Percentiles rank a stretch among this genome's conserved stretches.
phyloP scores from a whole-genome alignment of 2,113 vertebrate genomes.

The Mola mola region DNA sequence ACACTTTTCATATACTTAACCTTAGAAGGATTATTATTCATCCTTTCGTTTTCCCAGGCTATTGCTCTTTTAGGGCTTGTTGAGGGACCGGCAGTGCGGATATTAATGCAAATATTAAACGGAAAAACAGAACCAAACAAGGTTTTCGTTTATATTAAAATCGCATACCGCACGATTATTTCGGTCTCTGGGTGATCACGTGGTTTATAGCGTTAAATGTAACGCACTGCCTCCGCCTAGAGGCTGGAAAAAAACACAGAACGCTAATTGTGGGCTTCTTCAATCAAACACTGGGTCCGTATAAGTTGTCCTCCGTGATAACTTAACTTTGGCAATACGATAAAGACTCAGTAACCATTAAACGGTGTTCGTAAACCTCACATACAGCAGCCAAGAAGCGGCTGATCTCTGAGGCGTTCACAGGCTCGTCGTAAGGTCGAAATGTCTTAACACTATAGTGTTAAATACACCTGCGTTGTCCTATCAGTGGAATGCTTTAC shows the following conservation, averaged over 20 bases:
- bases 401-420: slow-evolving; percentile 35
- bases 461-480: neutral
- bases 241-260: neutral
- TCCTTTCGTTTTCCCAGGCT: no score
- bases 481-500: rapidly evolving
- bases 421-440: neutral
- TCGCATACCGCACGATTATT: neutral
- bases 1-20: no score
- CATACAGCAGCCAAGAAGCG: slow-evolving; percentile 7
- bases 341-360: no score
- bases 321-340: no score
- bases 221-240: slow-evolving; percentile 38
- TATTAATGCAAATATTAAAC: no score
- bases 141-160: neutral
- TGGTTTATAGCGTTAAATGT: neutral
- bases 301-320: no score
- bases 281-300: no score
- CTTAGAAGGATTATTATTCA: no score
- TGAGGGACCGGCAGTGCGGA: no score
- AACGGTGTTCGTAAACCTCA: slow-evolving; percentile 30
- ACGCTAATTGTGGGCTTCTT: no score
- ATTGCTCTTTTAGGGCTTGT: no score
- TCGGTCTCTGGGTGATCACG: neutral
- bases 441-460: rapidly evolving
- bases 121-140: neutral